Base-by-base conservation (phyloP, 1,140 invertebrate genomes). In the Atta texana region DNA sequence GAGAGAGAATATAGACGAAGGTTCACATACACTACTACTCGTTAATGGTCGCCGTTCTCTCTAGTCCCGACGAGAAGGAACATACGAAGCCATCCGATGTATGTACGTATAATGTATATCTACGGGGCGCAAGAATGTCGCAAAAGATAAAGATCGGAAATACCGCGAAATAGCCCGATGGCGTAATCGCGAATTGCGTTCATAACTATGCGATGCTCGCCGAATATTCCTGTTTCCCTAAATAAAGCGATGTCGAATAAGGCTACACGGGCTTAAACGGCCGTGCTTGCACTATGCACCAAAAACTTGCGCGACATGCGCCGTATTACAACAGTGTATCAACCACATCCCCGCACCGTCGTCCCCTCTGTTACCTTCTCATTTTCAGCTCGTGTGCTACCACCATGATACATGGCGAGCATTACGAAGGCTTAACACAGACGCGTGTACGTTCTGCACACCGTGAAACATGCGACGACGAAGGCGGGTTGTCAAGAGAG, bases 391-490 rank as follows among this genome's bases (percentile, higher is more conserved):
- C 55, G 39, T 39, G 39, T 51, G 68, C 80, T 44, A 87, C 61
- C 68, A 57, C 55, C 74, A 55, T 88, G 87, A 88, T 88, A 85
- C 87, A 88, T 88, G 74, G 87, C 87, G 68, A 69, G 87, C 84
- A 88, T 88, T 88, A 88, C 81, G 84, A 80, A 72, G 87, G 84
- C 84, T 88, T 88, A 88, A 72, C 84, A 75, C 51, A 88, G 75
- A 88, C 71, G 72, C 61, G 72, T 87, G 80, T 84, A 87, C 82
- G 74, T 87, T 72, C 57, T 28, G 34, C 51, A 82, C 63, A 72
- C 69, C 39, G 68, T 49, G 80, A 72, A 82, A 61, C 80, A 31
- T 59, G 69, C 69, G 6, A 74, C 80, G 39, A 72, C 80, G 68
- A 28, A 74, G 80, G 55, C 55, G 39, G 78, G 53, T 71, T 28